phyloP scores from a whole-genome alignment of 1,140 invertebrate species.

The Cyrtorhinus lividipennis region DNA sequence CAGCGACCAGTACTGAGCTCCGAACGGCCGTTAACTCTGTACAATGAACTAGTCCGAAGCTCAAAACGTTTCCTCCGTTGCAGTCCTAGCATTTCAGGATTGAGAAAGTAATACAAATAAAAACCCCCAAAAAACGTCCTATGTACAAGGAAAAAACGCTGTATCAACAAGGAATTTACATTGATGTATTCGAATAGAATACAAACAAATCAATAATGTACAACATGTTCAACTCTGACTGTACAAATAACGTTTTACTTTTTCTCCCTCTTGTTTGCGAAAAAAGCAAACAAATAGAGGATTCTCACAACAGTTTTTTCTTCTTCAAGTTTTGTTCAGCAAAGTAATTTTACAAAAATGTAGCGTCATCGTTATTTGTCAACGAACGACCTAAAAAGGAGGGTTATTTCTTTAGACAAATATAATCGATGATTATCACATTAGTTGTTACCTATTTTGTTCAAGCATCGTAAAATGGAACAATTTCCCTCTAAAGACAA shows the following conservation, averaged over 20 bases:
- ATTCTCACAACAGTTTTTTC: background rate
- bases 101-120: too few relatives aligned
- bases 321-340: too few relatives aligned
- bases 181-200: conserved; percentile 9
- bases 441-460: background rate
- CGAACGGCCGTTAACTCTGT: too few relatives aligned
- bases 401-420: background rate
- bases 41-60: too few relatives aligned
- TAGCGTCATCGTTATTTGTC: background rate
- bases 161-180: conserved; percentile 18
- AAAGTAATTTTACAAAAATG: background rate
- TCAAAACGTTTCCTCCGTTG: too few relatives aligned
- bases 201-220: conserved; percentile 1
- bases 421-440: background rate
- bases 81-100: too few relatives aligned
- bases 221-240: conserved; percentile 7
- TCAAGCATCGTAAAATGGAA: background rate
- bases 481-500: background rate
- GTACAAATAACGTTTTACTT: conserved; percentile 11
- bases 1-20: too few relatives aligned
- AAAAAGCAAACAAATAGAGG: background rate
- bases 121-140: background rate
- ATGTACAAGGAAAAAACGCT: conserved; percentile 15
- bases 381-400: background rate
- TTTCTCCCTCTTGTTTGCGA: background rate